Evolutionary conservation across 2,888 invertebrate species (phyloP).

Genomic region (Euproctis similis): DNA sequence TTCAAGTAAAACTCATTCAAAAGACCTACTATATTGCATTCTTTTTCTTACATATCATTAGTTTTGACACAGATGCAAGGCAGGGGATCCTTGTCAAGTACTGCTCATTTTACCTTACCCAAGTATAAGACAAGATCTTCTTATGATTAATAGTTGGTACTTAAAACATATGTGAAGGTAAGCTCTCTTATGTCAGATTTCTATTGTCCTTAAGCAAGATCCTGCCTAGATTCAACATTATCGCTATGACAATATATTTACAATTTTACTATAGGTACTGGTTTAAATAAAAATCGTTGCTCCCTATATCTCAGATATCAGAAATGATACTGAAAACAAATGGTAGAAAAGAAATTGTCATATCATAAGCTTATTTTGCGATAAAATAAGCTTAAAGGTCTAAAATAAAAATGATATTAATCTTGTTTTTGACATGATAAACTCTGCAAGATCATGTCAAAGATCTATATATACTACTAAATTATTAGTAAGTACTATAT

Average conservation of each 20-base stretch:
- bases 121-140: constrained; percentile 20
- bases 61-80: constrained; percentile 60
- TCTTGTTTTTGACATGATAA: too few species aligned
- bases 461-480: too few species aligned
- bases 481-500: too few species aligned
- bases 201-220: constrained; percentile 37
- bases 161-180: constrained; percentile 47
- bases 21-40: neutral
- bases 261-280: neutral
- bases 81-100: constrained; percentile 43
- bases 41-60: constrained; percentile 34
- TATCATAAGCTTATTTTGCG: too few species aligned
- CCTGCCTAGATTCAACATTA: constrained; percentile 21
- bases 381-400: too few species aligned
- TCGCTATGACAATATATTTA: constrained; percentile 5
- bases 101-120: constrained; percentile 33
- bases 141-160: constrained; percentile 63
- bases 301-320: too few species aligned
- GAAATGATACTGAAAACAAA: too few species aligned
- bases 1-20: neutral
- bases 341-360: too few species aligned
- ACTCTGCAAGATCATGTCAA: too few species aligned
- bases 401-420: too few species aligned
- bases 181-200: constrained; percentile 49
- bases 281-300: too few species aligned